Conservation (phyloP, 2,888 invertebrate genomes). For the Phasia obesa region DNA sequence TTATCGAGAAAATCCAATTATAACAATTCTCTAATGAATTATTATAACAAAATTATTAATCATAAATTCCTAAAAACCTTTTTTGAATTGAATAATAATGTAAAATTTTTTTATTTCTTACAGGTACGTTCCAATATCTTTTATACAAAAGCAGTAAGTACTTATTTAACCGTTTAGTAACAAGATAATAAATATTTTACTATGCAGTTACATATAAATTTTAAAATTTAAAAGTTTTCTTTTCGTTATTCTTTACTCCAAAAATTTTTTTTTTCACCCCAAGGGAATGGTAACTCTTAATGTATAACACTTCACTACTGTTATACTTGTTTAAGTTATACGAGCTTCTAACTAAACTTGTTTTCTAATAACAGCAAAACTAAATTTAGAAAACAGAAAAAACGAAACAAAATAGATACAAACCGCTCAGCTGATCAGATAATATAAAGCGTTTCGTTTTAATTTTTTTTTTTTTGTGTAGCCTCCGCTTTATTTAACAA, state of each 20-base stretch:
- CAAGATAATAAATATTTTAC: not conserved
- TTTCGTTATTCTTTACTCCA: no score
- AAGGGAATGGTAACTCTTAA: conserved; percentile 47
- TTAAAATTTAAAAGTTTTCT: no score
- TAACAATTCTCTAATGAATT: no score
- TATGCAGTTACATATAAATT: no score
- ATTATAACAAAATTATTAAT: no score
- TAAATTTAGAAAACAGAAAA: conserved; percentile 34
- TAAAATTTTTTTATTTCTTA: no score
- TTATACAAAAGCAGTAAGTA: no score
- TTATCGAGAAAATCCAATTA: no score
- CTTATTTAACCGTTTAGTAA: not conserved
- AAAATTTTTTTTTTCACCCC: not conserved
- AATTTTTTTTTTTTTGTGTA: not conserved
- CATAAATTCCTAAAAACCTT: no score
- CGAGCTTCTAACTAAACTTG: conserved; percentile 57
- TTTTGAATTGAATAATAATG: no score
- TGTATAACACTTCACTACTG: conserved; percentile 61
- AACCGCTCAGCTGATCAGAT: conserved; percentile 65
- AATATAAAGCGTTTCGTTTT: conserved; percentile 29
- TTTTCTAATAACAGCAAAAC: conserved; percentile 63
- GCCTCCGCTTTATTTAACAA: conserved; percentile 38
- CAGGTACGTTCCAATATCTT: no score
- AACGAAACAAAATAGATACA: conserved; percentile 37
- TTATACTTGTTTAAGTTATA: conserved; percentile 55